These are phyloP conservation scores for Rhabdophis nuchalis DNA, from an alignment of 2,797 vertebrate species.

Conservation along the genomic window DNA sequence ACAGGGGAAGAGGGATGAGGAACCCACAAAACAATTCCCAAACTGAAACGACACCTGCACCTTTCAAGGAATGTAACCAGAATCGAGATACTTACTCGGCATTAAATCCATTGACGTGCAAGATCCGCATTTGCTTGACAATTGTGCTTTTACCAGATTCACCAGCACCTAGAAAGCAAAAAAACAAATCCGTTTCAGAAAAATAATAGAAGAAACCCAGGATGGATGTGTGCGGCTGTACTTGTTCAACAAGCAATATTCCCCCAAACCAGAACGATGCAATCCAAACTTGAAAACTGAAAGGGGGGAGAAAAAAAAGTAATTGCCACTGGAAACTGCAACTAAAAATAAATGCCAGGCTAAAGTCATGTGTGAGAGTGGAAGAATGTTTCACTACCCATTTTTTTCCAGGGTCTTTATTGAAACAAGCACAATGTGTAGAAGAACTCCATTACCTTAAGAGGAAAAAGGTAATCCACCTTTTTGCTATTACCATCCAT, in stretches of 20 bases:
- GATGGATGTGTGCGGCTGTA: not conserved
- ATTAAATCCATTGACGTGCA: conserved; percentile 98
- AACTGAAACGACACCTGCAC: not conserved
- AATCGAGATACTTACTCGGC: conserved; percentile 87
- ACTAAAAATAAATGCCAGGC: conserved; percentile 66
- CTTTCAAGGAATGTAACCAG: conserved; percentile 22
- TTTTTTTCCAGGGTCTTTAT: conserved; percentile 47
- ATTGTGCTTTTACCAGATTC: conserved; percentile 99
- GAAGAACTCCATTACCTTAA: conserved; percentile 40
- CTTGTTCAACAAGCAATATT: conserved; percentile 38
- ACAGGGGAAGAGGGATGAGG: not conserved
- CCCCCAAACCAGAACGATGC: conserved; percentile 39
- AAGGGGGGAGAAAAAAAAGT: conserved; percentile 41
- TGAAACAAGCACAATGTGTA: conserved; percentile 53
- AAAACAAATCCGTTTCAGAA: conserved; percentile 70
- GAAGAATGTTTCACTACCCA: conserved; percentile 62
- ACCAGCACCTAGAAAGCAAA: conserved; percentile 87
- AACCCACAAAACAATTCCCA: not conserved
- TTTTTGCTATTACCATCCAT: not conserved
- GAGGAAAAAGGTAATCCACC: conserved; percentile 10
- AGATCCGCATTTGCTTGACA: conserved; percentile 99
- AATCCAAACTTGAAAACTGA: conserved; percentile 54
- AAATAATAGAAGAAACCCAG: conserved; percentile 52
- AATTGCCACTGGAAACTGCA: conserved; percentile 67
- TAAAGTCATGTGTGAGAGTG: conserved; percentile 59